Evolutionary conservation across 2,113 vertebrate species (phyloP), one percentile per base, ranked within the genome.

Genomic region (Phylloscopus whistleri): DNA sequence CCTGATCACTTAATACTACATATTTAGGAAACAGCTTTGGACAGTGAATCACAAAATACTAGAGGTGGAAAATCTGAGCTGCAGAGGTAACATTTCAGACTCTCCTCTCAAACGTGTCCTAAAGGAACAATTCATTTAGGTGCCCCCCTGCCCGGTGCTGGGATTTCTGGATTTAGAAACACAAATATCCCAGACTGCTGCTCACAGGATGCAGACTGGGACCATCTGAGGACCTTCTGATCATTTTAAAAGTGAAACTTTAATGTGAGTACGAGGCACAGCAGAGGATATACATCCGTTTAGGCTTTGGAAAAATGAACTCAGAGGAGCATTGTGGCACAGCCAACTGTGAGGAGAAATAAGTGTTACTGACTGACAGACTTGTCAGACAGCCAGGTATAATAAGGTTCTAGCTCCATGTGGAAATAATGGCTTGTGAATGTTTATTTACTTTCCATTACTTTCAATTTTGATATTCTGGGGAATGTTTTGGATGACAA

Each of bases 371-470:
- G 86, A 89, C 94, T 93, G 96, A 81, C 68, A 94, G 77, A 82
- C 62, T 93, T 95, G 94, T 95, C 93, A 91, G 6, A 0, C 59
- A 90, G 95, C 84, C 93, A 92, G 85, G 75, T 95, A 68, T 72
- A 97, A 93, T 82, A 87, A 82, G 66, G 62, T 91, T 91, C 70
- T 76, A 89, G 53, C n/a, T 91, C 69, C 31, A 76, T 58, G 90
- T 90, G 87, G 87, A 95, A 94, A 73, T 76, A 95, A 95, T 82
- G 53, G 59, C 90, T 91, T 80, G 70, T 85, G 89, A 91, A 35
- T 93, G 82, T 91, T 95, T 95, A 91, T 93, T 91, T 95, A 90
- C 63, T 77, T 95, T 91, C 62, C 52, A 86, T 90, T 95, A 91
- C 67, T 80, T 81, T 91, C 70, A 76, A 74, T 91, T 95, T 91